Evolutionary conservation across 2,797 vertebrate genomes (phyloP), one percentile per base, ranked within the genome.

Genomic region (Acrossocheilus fasciatus): DNA sequence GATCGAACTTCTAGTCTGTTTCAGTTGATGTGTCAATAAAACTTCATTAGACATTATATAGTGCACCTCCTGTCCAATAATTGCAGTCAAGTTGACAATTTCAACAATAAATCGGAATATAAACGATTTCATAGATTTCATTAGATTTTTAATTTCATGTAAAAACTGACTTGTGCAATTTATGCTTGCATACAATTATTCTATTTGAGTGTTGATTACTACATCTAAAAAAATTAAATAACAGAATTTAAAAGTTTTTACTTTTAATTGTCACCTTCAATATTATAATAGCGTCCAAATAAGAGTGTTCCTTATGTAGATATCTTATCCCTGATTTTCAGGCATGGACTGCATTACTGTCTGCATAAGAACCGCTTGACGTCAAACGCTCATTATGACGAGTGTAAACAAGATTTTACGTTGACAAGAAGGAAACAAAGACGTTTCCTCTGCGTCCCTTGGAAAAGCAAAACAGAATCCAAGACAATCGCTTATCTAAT

Each of bases 341-440:
- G 26, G n/a, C 11, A 41, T 34, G 17, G 59, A 30, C 39, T 30
- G 17, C 62, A 79, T 18, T 30, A 57, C 68, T 41, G 11, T 74
- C 83, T 57, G 14, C 43, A 66, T 17, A 76, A 41, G 4, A 76
- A 68, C 89, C 90, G 91, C 92, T 89, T 91, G 90, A 91, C 92
- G 89, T 92, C 92, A 92, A 86, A 89, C 79, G 91, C 91, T 92
- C 90, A 89, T 82, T 90, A 86, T 41, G 45, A 43, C 20, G 2
- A 78, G 14, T 52, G 59, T 66, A 76, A 84, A 66, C 57, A 39
- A 78, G 73, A 75, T 34, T 34, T 8, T 57, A n/a, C 23, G 34
- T 20, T n/a, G 52, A 43, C n/a, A 45, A 70, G 17, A 78, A 30
- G 6, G 9, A 66, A 74, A 80, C 43, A 57, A 73, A 39, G 68